A percentile compares a stretch with the other conserved stretches of the same genome.
Evolutionary conservation across 2,888 invertebrate species (phyloP).

Genomic region (Gonocerus acuteangulatus): DNA sequence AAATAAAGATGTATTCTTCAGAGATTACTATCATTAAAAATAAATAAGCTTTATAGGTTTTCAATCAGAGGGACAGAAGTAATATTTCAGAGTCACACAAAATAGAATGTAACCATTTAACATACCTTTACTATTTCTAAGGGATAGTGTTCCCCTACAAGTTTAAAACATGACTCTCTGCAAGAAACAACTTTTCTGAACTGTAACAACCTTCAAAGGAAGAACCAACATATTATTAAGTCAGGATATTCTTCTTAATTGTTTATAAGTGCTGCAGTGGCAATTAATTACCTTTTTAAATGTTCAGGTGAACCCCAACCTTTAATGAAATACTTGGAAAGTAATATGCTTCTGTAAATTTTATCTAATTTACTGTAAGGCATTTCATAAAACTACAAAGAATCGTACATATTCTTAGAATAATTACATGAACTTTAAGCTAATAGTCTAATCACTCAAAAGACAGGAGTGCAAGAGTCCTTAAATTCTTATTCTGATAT

Average conservation of each 20-base stretch:
- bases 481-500: too few species aligned
- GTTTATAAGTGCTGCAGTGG: too few species aligned
- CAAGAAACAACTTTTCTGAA: slow-evolving; percentile 81
- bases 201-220: slow-evolving; percentile 71
- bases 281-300: slow-evolving; percentile 65
- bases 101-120: slow-evolving; percentile 30
- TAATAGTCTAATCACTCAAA: too few species aligned
- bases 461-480: too few species aligned
- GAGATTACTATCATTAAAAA: too few species aligned
- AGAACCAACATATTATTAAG: slow-evolving; percentile 9
- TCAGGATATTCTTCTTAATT: too few species aligned
- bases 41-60: too few species aligned
- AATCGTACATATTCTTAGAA: too few species aligned
- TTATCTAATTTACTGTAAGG: slow-evolving; percentile 54
- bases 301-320: slow-evolving; percentile 95
- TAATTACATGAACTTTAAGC: too few species aligned
- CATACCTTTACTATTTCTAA: slow-evolving; percentile 79
- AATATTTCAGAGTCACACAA: too few species aligned
- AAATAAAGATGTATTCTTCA: too few species aligned
- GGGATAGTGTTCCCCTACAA: slow-evolving; percentile 75
- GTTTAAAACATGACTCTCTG: slow-evolving; percentile 69
- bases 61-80: too few species aligned
- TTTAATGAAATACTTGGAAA: slow-evolving; percentile 87
- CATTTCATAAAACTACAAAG: slow-evolving; percentile 6
- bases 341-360: slow-evolving; percentile 74